Evolutionary conservation across 2,113 vertebrate species (phyloP).

Genomic region (Fukomys damarensis): DNA sequence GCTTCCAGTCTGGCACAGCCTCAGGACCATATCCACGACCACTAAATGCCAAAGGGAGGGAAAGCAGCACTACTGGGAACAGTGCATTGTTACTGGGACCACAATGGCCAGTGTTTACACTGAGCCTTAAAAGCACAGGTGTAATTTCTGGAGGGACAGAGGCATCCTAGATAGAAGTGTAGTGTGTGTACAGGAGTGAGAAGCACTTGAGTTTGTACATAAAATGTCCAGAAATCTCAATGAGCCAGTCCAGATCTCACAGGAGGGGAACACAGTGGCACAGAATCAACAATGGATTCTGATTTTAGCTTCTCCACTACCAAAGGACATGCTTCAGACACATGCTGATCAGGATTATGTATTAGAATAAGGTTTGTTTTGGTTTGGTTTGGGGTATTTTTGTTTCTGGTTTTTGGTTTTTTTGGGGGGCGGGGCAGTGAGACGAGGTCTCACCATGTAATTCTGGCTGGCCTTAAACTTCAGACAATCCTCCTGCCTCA

Average conservation of each 20-base stretch:
- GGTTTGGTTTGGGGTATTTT: neutral
- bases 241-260: neutral
- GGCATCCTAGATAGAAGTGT: neutral
- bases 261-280: neutral
- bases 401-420: neutral
- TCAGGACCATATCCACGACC: neutral
- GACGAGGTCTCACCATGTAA: neutral
- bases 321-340: neutral
- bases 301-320: constrained; percentile 11
- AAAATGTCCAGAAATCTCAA: neutral
- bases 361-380: neutral
- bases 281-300: neutral
- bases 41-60: neutral
- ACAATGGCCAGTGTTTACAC: neutral
- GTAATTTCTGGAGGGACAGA: neutral
- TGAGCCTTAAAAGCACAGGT: constrained; percentile 7
- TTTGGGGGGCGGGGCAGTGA: too few relatives aligned
- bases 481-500: neutral
- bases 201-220: neutral
- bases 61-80: neutral
- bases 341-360: neutral
- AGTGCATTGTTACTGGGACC: neutral
- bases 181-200: neutral
- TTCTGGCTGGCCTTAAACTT: neutral
- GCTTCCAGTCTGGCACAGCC: neutral